Conservation (phyloP, 2,888 invertebrate genomes). For the Dyspetes luteomarginatus region DNA sequence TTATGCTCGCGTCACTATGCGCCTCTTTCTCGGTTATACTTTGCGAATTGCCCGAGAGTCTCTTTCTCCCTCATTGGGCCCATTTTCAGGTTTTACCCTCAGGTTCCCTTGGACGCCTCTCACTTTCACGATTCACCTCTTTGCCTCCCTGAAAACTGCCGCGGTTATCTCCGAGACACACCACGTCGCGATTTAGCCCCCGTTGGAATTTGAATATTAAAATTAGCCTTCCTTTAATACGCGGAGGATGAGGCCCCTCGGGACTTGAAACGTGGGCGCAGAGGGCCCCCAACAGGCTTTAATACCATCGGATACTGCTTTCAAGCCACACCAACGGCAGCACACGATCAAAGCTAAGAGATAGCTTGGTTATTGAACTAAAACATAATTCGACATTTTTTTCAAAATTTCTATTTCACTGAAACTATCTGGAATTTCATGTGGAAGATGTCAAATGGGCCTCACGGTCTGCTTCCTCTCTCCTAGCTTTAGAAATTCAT, state of each 20-base stretch:
- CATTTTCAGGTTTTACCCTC: conserved; percentile 28
- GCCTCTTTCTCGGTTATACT: conserved; percentile 55
- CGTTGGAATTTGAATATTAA: conserved; percentile 82
- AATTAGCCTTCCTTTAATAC: conserved; percentile 77
- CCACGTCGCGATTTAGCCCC: conserved; percentile 70
- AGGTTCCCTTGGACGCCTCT: conserved; percentile 41
- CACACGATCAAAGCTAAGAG: conserved; percentile 13
- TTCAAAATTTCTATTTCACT: not conserved
- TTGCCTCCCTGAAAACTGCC: conserved; percentile 46
- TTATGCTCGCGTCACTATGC: conserved; percentile 73
- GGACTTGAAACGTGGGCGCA: conserved; percentile 59
- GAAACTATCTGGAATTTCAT: not conserved
- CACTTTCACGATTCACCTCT: conserved; percentile 46
- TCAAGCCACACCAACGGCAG: not conserved
- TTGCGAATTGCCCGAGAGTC: conserved; percentile 32
- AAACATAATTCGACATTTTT: conserved; percentile 3
- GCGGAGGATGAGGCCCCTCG: conserved; percentile 60
- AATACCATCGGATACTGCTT: conserved; percentile 33
- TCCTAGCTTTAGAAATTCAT: conserved; percentile 18
- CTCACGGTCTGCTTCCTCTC: not conserved
- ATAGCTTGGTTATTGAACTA: too few relatives aligned
- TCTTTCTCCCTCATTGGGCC: conserved; percentile 24
- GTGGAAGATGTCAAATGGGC: not conserved
- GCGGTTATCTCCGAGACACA: conserved; percentile 41
- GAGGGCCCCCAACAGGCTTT: conserved; percentile 29